Evolutionary conservation across 2,797 vertebrate species (phyloP).

Genomic region (Macropodus opercularis): DNA sequence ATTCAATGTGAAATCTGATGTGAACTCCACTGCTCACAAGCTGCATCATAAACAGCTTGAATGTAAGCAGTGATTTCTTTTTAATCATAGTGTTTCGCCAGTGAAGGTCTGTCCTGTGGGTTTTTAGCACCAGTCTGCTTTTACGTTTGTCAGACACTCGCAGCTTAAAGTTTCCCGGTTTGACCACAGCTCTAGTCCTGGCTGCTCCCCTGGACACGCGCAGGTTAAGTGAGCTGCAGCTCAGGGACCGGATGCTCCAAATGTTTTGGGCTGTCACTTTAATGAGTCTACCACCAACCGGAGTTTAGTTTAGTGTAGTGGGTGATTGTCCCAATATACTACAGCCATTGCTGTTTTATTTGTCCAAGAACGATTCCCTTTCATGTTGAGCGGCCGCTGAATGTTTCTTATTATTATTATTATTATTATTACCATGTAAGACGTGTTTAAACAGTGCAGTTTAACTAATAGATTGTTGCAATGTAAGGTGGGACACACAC

Average conservation of each 20-base stretch:
- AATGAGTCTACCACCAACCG: too few relatives aligned
- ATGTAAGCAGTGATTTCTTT: constrained; percentile 8
- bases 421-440: too few relatives aligned
- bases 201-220: constrained; percentile 17
- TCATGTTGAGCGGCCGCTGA: too few relatives aligned
- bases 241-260: too few relatives aligned
- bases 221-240: constrained; percentile 25
- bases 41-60: constrained; percentile 43
- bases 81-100: constrained; percentile 21
- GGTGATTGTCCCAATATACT: too few relatives aligned
- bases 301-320: too few relatives aligned
- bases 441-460: too few relatives aligned
- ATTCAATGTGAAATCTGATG: constrained; percentile 75
- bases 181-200: constrained; percentile 26
- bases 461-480: too few relatives aligned
- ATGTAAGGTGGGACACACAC: too few relatives aligned
- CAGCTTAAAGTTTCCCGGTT: constrained; percentile 33
- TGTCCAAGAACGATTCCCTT: background rate
- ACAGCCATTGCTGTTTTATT: background rate
- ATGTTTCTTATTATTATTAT: too few relatives aligned
- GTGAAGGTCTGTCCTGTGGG: constrained; percentile 27
- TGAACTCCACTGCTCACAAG: constrained; percentile 62
- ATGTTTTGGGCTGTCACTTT: too few relatives aligned
- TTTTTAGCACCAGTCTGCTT: constrained; percentile 17
- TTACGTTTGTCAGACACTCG: constrained; percentile 31